Evolutionary conservation across 2,797 vertebrate genomes (phyloP).

Genomic region (Threskiornis aethiopicus): DNA sequence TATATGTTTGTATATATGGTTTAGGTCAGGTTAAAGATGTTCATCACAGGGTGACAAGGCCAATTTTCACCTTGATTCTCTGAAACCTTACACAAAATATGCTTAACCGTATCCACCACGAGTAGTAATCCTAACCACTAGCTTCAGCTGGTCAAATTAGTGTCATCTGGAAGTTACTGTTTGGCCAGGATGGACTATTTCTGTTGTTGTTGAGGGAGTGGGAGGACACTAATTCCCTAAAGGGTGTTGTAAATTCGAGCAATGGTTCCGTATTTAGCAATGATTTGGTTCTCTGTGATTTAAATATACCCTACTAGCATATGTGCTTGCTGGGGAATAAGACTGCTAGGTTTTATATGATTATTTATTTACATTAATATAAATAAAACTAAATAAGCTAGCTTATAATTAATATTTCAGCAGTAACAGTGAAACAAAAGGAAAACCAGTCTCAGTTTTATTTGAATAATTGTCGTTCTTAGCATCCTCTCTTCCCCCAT

Average conservation of each 20-base stretch:
- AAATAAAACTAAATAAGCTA: background rate
- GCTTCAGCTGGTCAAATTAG: background rate
- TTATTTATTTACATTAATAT: background rate
- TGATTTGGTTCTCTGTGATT: background rate
- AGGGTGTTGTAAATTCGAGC: background rate
- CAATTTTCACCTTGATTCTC: background rate
- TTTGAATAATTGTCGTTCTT: background rate
- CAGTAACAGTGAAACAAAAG: background rate
- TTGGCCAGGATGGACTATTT: background rate
- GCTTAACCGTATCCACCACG: rapidly evolving
- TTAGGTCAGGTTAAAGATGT: background rate
- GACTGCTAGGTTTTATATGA: background rate
- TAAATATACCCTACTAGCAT: background rate
- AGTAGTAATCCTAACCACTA: background rate
- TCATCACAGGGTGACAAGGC: background rate
- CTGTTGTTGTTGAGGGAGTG: background rate
- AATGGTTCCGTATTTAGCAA: background rate
- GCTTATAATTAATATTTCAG: background rate
- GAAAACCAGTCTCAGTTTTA: background rate
- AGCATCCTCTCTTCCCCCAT: background rate
- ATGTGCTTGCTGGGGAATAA: background rate
- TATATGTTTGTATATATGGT: background rate
- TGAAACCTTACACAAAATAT: background rate
- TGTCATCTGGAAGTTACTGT: background rate
- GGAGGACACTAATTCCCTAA: background rate